Conservation (phyloP, 2,888 invertebrate genomes). For the Epistrophe grossulariae region DNA sequence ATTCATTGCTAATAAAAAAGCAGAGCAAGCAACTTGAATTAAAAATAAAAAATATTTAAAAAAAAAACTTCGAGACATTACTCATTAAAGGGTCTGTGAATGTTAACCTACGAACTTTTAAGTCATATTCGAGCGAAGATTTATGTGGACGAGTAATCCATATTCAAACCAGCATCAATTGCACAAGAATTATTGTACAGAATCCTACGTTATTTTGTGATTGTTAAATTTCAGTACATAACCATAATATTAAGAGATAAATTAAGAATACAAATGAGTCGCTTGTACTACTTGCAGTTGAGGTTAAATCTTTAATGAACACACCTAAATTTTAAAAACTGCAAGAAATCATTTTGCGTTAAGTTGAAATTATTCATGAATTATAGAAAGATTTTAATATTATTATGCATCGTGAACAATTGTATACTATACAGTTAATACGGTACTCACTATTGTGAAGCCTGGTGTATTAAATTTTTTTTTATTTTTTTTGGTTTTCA, state of each 20-base stretch:
- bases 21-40: not conserved
- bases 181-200: not conserved
- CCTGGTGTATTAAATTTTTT: too few relatives aligned
- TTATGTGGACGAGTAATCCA: not conserved
- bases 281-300: not conserved
- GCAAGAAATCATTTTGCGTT: too few relatives aligned
- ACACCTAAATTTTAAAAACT: too few relatives aligned
- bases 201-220: not conserved
- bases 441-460: too few relatives aligned
- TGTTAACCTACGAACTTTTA: constrained; percentile 20
- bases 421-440: too few relatives aligned
- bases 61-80: constrained; percentile 27
- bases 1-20: constrained; percentile 41
- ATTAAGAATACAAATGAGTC: not conserved
- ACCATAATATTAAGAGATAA: not conserved
- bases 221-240: not conserved
- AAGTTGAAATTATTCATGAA: too few relatives aligned
- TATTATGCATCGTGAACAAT: too few relatives aligned
- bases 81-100: constrained; percentile 45
- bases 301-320: not conserved
- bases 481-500: too few relatives aligned
- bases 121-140: constrained; percentile 26
- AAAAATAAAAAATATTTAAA: not conserved
- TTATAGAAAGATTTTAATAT: too few relatives aligned
- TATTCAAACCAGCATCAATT: not conserved